Conservation (phyloP, 1,140 invertebrate genomes). For the Acyrthosiphon pisum region DNA sequence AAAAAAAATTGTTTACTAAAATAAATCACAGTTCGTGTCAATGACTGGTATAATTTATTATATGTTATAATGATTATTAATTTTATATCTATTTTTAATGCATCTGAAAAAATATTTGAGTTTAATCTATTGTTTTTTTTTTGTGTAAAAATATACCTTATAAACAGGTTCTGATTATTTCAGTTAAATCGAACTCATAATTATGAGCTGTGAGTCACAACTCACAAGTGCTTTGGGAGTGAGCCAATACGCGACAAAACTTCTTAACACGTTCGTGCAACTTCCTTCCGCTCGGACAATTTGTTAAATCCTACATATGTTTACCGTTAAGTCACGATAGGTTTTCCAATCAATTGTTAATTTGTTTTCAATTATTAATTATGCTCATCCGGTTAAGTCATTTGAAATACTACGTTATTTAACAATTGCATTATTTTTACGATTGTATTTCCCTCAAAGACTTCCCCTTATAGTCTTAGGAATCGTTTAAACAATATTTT, state of each 20-base stretch:
- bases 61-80: neutral
- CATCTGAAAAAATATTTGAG: neutral
- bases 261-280: conserved; percentile 46
- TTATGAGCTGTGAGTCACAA: conserved; percentile 8
- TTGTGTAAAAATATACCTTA: neutral
- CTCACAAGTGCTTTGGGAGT: neutral
- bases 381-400: conserved; percentile 6
- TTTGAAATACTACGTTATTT: neutral
- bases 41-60: neutral
- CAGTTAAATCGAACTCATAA: neutral
- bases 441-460: neutral
- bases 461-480: neutral
- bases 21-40: neutral
- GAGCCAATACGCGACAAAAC: conserved; percentile 9
- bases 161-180: neutral
- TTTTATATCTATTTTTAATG: neutral
- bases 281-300: conserved; percentile 36
- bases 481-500: neutral
- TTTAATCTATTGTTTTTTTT: conserved; percentile 33
- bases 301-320: neutral
- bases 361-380: neutral
- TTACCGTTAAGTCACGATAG: conserved; percentile 30
- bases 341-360: neutral
- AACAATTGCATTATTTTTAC: neutral
- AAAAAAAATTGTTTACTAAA: neutral